phyloP scores from a whole-genome alignment of 2,113 vertebrate genomes.

The Callipepla californica region DNA sequence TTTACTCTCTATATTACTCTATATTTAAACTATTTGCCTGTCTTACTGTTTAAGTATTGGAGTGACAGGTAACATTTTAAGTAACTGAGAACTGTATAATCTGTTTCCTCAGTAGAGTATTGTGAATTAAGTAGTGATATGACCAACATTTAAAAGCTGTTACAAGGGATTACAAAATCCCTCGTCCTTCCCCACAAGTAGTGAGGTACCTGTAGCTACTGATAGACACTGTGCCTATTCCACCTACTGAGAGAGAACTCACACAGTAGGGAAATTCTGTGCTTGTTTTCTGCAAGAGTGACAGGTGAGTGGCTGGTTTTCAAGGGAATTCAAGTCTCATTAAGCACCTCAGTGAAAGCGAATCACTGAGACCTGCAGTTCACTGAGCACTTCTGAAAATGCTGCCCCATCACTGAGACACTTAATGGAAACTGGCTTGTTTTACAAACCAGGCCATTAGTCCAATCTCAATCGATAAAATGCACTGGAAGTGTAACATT shows the following conservation, averaged over 20 bases:
- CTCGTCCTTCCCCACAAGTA: background rate
- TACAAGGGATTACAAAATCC: background rate
- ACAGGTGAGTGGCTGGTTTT: background rate
- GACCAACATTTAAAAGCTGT: background rate
- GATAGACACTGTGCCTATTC: accelerated
- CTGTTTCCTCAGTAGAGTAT: background rate
- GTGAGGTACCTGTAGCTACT: background rate
- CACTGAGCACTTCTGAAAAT: background rate
- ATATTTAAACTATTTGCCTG: background rate
- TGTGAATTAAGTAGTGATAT: background rate
- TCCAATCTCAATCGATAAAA: background rate
- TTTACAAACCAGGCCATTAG: background rate
- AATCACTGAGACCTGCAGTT: background rate
- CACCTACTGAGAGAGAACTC: background rate
- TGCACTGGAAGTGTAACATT: background rate
- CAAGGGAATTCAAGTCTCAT: background rate
- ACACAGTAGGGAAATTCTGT: background rate
- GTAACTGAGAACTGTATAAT: background rate
- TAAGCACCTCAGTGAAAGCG: background rate
- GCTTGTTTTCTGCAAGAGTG: background rate
- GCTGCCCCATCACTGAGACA: accelerated
- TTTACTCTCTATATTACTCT: background rate
- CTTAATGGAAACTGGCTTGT: background rate
- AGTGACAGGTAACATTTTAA: background rate
- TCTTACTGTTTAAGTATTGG: background rate